A percentile compares a stretch with the other conserved stretches of the same genome.
Conservation (phyloP, 2,888 invertebrate species). For the Eupithecia subfuscata region DNA sequence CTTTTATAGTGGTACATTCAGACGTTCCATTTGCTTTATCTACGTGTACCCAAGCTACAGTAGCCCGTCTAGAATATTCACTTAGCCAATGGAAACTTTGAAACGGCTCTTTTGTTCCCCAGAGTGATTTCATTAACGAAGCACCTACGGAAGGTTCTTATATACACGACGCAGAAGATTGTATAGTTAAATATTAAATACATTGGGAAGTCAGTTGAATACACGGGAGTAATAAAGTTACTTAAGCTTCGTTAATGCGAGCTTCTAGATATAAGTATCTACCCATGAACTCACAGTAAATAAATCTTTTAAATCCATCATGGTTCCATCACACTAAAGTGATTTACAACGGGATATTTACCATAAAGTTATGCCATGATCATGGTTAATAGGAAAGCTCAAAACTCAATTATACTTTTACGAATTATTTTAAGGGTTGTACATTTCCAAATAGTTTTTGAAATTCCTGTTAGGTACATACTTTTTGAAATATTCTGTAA, state of each 20-base stretch:
- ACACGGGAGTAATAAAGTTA: neutral
- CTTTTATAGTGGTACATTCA: neutral
- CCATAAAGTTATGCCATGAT: too few species aligned
- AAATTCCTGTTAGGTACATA: too few species aligned
- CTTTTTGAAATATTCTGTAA: too few species aligned
- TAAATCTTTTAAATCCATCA: too few species aligned
- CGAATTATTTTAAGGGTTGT: too few species aligned
- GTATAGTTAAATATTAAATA: slow-evolving; percentile 20
- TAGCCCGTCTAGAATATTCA: slow-evolving; percentile 60
- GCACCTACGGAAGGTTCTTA: slow-evolving; percentile 37
- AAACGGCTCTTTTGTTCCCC: slow-evolving; percentile 68
- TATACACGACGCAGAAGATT: slow-evolving; percentile 26
- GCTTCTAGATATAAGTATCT: too few species aligned
- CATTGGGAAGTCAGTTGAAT: neutral
- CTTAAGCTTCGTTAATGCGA: too few species aligned
- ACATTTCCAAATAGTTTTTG: too few species aligned
- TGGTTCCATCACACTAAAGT: too few species aligned
- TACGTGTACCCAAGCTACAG: slow-evolving; percentile 44
- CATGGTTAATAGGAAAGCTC: too few species aligned
- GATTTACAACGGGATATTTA: too few species aligned
- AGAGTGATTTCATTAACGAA: slow-evolving; percentile 62
- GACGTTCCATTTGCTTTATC: slow-evolving; percentile 25
- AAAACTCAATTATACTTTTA: neutral
- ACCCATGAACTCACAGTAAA: neutral
- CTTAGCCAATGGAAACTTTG: slow-evolving; percentile 59